Evolutionary conservation across 2,113 vertebrate genomes (phyloP), one percentile per base, ranked within the genome.

Genomic region (Rhadina sibilatrix): DNA sequence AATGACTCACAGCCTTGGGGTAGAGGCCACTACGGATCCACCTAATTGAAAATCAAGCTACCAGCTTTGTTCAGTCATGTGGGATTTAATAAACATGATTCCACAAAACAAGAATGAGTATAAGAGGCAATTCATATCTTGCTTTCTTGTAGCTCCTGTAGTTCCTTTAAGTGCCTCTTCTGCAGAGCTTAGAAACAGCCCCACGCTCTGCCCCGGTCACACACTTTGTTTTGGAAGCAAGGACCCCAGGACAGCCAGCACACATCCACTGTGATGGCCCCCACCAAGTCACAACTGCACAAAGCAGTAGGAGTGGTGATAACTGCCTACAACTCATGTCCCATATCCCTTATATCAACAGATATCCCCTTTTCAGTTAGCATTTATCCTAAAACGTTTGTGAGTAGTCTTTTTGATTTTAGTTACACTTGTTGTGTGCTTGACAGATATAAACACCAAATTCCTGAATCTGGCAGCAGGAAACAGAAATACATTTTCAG

Each of bases 1-100:
- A 78, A 50, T 72, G 72, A 72, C 91, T 80, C 84, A 70, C 13
- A 88, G 94, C 90, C 90, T 87, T 83, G 54, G 65, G 80, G 68
- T 12, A 81, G 54, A 93, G 86, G 64, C 30, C 35, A 24, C 75
- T 42, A 30, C 11, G 2, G 42, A 66, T 92, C 68, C 42, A 74
- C 17, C 50, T 74, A 61, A 80, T 47, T 77, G 78, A 83, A 92
- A 90, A 81, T 75, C 80, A 92, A 83, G 80, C 59, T 59, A 81
- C 60, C 35, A 70, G 79, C 52, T 89, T 89, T 90, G 52, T 81
- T 89, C 76, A 78, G 38, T 90, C 60, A 44, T 35, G 46, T 76
- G 76, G 38, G 50, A 89, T 90, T 92, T 89, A 87, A 74, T 10
- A 50, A 95, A 70, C 4, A 0, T 27, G 22, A 66, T 59, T 63